Conservation (phyloP, 1,140 invertebrate species). For the Calephelis virginiensis region DNA sequence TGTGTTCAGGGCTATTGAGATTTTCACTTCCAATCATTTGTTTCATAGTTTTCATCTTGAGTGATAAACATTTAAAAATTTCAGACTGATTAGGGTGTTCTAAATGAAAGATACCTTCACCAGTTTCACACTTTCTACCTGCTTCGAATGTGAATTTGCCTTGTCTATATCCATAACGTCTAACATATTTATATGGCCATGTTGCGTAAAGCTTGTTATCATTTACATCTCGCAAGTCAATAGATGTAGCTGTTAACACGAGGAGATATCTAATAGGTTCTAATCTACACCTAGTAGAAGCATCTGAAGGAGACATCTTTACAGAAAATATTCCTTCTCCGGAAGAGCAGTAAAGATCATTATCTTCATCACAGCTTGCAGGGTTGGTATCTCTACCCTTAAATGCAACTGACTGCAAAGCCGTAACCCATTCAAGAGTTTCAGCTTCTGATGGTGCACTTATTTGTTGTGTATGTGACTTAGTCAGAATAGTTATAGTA, state of each 20-base stretch:
- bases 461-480: constrained; percentile 84
- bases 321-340: constrained; percentile 89
- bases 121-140: constrained; percentile 91
- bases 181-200: constrained; percentile 93
- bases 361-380: constrained; percentile 88
- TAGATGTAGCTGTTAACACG: constrained; percentile 84
- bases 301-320: constrained; percentile 87
- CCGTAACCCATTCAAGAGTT: constrained; percentile 86
- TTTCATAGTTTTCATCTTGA: constrained; percentile 92
- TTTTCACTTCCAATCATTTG: constrained; percentile 85
- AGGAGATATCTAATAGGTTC: constrained; percentile 85
- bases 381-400: constrained; percentile 81
- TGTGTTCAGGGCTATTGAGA: constrained; percentile 82
- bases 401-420: constrained; percentile 91
- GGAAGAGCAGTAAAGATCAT: constrained; percentile 90
- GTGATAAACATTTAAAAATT: constrained; percentile 87
- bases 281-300: constrained; percentile 86
- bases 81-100: constrained; percentile 89
- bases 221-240: constrained; percentile 85
- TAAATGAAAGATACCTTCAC: constrained; percentile 90
- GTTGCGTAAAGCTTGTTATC: constrained; percentile 83
- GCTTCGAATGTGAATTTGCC: constrained; percentile 94
- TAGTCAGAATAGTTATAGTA: constrained; percentile 84
- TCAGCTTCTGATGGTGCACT: constrained; percentile 85
- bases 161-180: constrained; percentile 89